A percentile compares a stretch with the other conserved stretches of the same genome.
These are phyloP conservation scores for Heterocephalus glaber DNA, from an alignment of 2,113 vertebrate species.

Conservation along the genomic window DNA sequence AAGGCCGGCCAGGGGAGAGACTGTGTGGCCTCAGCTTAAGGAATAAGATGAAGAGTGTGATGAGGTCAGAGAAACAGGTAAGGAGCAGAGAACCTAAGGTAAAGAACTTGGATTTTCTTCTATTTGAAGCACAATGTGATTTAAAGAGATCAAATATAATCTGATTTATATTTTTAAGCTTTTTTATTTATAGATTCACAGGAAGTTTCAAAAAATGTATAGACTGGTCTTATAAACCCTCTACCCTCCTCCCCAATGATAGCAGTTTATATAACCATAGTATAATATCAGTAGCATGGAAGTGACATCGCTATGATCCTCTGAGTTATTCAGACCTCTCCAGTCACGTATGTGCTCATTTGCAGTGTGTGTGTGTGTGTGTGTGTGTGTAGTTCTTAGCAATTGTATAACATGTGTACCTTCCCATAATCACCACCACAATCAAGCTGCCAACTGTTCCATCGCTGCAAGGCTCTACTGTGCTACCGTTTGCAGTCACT, in stretches of 20 bases:
- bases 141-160: not conserved
- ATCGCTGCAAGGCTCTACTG: not conserved
- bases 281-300: not conserved
- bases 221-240: not conserved
- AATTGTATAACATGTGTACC: not conserved
- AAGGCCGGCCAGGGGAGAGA: not conserved
- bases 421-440: not conserved
- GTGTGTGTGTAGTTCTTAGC: not conserved
- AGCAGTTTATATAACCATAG: not conserved
- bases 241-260: not conserved
- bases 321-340: not conserved
- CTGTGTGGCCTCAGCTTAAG: not conserved
- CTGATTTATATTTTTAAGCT: not conserved
- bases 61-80: not conserved
- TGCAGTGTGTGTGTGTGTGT: not conserved
- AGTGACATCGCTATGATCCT: not conserved
- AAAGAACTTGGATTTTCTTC: conserved; percentile 15
- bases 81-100: not conserved
- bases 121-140: not conserved
- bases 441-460: not conserved
- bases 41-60: not conserved
- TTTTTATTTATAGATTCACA: not conserved
- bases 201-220: not conserved
- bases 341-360: not conserved
- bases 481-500: not conserved